Evolutionary conservation across 1,140 invertebrate species (phyloP).

Genomic region (Harpegnathos saltator): DNA sequence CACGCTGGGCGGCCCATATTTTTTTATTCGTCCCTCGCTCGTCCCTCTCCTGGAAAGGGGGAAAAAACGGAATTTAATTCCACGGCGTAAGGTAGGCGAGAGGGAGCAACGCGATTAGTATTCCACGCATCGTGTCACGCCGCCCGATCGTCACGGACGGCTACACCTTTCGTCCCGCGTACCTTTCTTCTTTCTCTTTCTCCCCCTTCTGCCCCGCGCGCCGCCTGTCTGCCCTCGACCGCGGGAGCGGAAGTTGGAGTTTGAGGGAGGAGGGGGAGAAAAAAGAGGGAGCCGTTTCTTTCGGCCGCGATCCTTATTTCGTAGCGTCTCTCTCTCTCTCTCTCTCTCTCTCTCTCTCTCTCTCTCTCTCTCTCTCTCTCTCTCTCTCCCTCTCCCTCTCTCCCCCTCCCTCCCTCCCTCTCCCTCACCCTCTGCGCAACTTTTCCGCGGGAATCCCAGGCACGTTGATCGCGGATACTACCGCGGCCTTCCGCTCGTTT

Average conservation of each 20-base stretch:
- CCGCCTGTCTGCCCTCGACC: not conserved
- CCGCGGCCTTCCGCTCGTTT: constrained; percentile 54
- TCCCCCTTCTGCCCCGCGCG: not conserved
- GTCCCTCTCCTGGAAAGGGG: too few species aligned
- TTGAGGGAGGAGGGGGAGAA: not conserved
- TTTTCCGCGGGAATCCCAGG: constrained; percentile 42
- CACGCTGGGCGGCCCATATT: not conserved
- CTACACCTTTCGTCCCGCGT: constrained; percentile 14
- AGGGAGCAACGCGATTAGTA: constrained; percentile 60
- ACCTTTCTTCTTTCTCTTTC: not conserved
- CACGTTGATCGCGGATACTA: constrained; percentile 63
- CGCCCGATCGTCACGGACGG: constrained; percentile 38
- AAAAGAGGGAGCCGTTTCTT: not conserved
- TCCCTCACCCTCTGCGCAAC: too few species aligned
- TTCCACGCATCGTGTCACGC: constrained; percentile 46
- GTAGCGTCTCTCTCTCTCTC: not conserved
- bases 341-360: too few species aligned
- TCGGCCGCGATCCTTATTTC: constrained; percentile 16
- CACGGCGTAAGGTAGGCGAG: constrained; percentile 28
- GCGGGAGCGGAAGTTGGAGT: constrained; percentile 45
- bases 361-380: too few species aligned
- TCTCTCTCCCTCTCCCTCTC: too few species aligned
- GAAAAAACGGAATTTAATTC: constrained; percentile 55
- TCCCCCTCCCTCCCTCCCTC: too few species aligned
- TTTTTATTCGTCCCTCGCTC: constrained; percentile 15